Evolutionary conservation across 2,888 invertebrate species (phyloP), one percentile per base, ranked within the genome.

Genomic region (Lithophane leautieri): DNA sequence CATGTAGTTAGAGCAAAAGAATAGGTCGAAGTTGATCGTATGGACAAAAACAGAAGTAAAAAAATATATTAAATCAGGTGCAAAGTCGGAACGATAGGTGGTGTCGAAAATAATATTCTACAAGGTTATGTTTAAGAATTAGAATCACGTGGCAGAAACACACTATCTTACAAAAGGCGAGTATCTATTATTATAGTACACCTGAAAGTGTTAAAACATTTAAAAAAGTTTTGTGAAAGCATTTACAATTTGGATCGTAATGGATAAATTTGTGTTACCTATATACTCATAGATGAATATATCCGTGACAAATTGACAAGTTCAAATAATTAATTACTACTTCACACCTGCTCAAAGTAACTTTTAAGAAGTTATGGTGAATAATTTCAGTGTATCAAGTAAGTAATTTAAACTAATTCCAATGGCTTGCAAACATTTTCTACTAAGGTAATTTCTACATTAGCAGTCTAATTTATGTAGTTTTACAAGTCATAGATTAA

Each of bases 391-490:
- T 61, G 61, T 56, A 34, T 66, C 40, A 22, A 54, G 8, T 42
- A 34, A 56, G 42, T 73, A 54, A 66, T 69, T 66, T 77, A 19
- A 42, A 52, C n/a, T 47, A 78, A 72, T 50, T 67, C 8, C 54
- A 22, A 47, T 56, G 58, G 47, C 54, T 54, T 52, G 54, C 52
- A 79, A 47, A 60, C 58, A 47, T 56, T 70, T 74, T 50, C 25
- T 58, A 28, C 25, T 47, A 1, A n/a, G 19, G 52, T 58, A 47
- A 73, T 69, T 73, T 79, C 44, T 34, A 67, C 28, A 42, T 74
- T 67, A 56, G n/a, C 50, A 54, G 14, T 65, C 34, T 80, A 80
- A 79, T 79, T 79, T 74, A 80, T 74, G 65, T 62, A 60, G 54
- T 47, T 52, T 47, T 28, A 65, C 69, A 42, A 42, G 79, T 66